Evolutionary conservation across 1,140 invertebrate species (phyloP).

Genomic region (Hyles vespertilio): DNA sequence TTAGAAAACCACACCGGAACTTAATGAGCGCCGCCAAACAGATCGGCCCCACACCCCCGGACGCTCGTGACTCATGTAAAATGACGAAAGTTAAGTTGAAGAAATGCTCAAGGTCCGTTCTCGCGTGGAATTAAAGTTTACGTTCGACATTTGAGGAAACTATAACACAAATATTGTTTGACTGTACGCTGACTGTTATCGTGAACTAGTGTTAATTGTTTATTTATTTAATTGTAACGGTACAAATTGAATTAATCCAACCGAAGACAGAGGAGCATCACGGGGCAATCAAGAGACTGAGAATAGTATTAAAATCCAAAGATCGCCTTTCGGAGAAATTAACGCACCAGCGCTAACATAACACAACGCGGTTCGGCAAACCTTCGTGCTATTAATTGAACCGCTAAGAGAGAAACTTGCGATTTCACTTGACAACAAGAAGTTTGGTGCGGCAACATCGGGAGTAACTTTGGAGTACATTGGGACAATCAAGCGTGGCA

Average conservation of each 20-base stretch:
- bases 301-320: slow-evolving; percentile 26
- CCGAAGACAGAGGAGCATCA: not conserved
- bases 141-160: slow-evolving; percentile 41
- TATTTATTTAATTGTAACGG: not conserved
- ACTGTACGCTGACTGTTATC: not conserved
- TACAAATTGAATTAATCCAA: not conserved
- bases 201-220: not conserved
- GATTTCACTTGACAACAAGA: too few species aligned
- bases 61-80: slow-evolving; percentile 63
- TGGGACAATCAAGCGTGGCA: too few species aligned
- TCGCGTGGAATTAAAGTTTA: slow-evolving; percentile 33
- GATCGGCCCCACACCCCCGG: slow-evolving; percentile 30
- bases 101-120: slow-evolving; percentile 41
- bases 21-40: slow-evolving; percentile 41
- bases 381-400: not conserved
- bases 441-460: slow-evolving; percentile 1
- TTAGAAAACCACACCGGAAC: slow-evolving; percentile 17
- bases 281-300: slow-evolving; percentile 29
- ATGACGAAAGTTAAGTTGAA: slow-evolving; percentile 75
- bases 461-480: not conserved
- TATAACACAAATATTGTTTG: slow-evolving; percentile 40
- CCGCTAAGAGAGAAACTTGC: slow-evolving; percentile 1
- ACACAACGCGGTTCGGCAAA: slow-evolving; percentile 6
- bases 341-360: slow-evolving; percentile 14
- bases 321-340: slow-evolving; percentile 21